Percentiles rank a stretch among this genome's conserved stretches.
Evolutionary conservation across 2,113 vertebrate genomes (phyloP).

Genomic region (Jacana jacana): DNA sequence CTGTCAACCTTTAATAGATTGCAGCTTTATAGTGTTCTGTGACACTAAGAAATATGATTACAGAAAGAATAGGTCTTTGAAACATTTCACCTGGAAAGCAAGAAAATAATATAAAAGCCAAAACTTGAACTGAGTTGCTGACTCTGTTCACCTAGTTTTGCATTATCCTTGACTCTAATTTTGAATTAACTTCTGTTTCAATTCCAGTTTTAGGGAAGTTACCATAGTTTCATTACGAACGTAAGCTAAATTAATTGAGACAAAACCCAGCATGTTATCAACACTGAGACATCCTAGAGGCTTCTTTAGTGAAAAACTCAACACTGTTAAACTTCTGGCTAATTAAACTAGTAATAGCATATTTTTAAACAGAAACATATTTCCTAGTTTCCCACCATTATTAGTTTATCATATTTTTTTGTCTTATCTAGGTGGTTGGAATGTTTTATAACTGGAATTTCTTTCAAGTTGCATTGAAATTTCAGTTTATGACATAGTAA

Average conservation of each 20-base stretch:
- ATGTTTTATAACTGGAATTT: not conserved
- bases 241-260: not conserved
- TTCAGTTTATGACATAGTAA: not conserved
- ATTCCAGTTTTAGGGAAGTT: not conserved
- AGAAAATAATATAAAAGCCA: not conserved
- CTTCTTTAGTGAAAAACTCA: not conserved
- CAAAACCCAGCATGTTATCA: not conserved
- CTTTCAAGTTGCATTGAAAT: not conserved
- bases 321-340: not conserved
- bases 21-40: not conserved
- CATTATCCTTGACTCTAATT: not conserved
- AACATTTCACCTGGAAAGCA: not conserved
- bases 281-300: not conserved
- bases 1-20: not conserved
- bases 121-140: not conserved
- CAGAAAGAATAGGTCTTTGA: not conserved
- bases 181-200: not conserved
- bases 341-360: not conserved
- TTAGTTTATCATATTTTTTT: not conserved
- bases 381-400: not conserved
- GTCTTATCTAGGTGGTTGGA: not conserved
- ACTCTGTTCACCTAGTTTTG: not conserved
- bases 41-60: not conserved
- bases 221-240: not conserved
- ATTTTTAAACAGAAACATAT: not conserved